Base-by-base conservation (phyloP, 23 tunicate species). In the Clavelina lepadiformis region DNA sequence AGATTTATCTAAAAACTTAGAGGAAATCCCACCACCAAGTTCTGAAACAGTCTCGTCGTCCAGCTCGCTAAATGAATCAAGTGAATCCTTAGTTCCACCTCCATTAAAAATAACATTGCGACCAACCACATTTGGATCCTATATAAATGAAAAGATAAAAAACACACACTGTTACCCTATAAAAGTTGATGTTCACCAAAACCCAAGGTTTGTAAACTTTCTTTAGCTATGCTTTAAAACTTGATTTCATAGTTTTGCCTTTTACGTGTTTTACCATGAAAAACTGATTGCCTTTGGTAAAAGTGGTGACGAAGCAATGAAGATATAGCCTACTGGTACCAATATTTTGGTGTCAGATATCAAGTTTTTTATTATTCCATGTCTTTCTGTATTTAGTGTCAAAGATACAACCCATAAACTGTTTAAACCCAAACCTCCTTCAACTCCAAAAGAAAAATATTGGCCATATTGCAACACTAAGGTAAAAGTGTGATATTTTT, bases 111-210 rank as follows among this genome's bases (percentile, higher is more conserved):
- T 63, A 3, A 28, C 56, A 3, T 28, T 63, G 22, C 64, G 75
- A 3, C 56, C 80, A 1, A 31, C 71, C 24, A 13, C 71, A 0
- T 75, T 75, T 24, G 71, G 44, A 3, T 62, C 71, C 5, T 34
- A 71, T 3, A 63, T 35, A 26, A 75, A 63, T 52, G 28, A 31
- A 1, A 63, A 35, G 51, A 26, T 51, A 20, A 7, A 58, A 19
- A 15, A 21, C 2, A 3, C 71, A 8, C 22, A 35, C 33, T 50
- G 22, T 8, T 51, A 34, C 11, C 62, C 71, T 1, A 71, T 75
- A 22, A 63, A 51, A 31, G 80, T 52, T 13, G 80, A 75, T 22
- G 80, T 75, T 31, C 80, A 75, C 50, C 46, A 38, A 24, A 37
- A 46, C 5, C 57, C 72, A 28, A 66, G 69, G 69, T 63, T 29